These are phyloP conservation scores for Drosophila niveifrons DNA, from an alignment of 2,888 invertebrate species.

Conservation along the genomic window DNA sequence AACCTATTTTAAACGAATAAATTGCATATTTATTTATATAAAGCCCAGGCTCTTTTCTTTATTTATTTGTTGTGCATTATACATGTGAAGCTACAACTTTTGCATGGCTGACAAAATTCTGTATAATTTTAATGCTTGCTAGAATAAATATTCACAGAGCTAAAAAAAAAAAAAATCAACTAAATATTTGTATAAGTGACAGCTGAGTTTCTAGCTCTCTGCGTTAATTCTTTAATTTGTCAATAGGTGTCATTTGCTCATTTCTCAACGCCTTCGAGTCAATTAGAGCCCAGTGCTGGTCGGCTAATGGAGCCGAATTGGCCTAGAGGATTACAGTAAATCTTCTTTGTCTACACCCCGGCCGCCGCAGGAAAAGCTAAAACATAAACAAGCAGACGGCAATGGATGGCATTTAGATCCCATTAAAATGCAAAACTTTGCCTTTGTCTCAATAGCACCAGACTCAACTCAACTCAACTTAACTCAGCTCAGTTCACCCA, in stretches of 20 bases:
- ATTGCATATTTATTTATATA: no score
- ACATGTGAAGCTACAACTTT: constrained; percentile 2
- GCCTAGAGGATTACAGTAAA: constrained; percentile 2
- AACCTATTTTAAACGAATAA: no score
- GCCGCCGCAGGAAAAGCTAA: constrained; percentile 8
- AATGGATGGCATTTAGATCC: constrained; percentile 49
- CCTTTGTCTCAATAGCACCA: background rate
- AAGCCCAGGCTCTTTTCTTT: background rate
- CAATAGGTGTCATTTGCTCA: background rate
- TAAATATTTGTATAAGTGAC: no score
- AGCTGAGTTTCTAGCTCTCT: background rate
- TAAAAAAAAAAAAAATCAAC: constrained; percentile 36
- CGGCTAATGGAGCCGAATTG: constrained; percentile 16
- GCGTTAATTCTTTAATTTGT: background rate
- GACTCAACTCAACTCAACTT: background rate
- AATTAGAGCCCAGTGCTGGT: background rate
- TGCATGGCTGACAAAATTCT: constrained; percentile 3
- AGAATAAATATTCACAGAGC: constrained; percentile 20
- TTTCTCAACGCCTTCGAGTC: constrained; percentile 14
- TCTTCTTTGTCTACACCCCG: constrained; percentile 1
- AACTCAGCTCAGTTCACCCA: background rate
- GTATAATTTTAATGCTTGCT: constrained; percentile 26
- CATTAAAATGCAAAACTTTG: constrained; percentile 75
- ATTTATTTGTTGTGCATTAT: constrained; percentile 3
- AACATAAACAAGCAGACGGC: constrained; percentile 41